Conservation (phyloP, 2,113 vertebrate species). For the Miniopterus natalensis region DNA sequence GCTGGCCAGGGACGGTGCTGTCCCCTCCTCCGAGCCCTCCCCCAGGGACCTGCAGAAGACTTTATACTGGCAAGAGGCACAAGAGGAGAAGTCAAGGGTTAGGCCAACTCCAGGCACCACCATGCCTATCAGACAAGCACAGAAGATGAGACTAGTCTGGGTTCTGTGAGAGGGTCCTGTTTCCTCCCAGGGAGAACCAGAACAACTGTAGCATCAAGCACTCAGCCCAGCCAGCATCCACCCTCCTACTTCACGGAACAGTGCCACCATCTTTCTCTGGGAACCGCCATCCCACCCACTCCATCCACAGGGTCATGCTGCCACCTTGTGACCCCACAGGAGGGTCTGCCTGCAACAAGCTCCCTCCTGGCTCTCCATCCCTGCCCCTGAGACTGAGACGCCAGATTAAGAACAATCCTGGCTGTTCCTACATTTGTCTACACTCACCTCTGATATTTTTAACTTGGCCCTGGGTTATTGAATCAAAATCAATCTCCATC, state of each 20-base stretch:
- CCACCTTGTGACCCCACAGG: background rate
- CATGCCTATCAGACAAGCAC: fast-evolving
- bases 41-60: background rate
- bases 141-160: background rate
- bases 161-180: background rate
- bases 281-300: fast-evolving
- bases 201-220: fast-evolving
- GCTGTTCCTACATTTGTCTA: fast-evolving
- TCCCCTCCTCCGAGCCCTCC: background rate
- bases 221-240: background rate
- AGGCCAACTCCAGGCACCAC: background rate
- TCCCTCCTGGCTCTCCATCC: background rate
- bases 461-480: slow-evolving; percentile 90
- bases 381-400: background rate
- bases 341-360: fast-evolving
- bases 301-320: fast-evolving
- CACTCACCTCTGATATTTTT: slow-evolving; percentile 93
- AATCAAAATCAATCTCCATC: slow-evolving; percentile 95
- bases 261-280: background rate
- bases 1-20: fast-evolving
- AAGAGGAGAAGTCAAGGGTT: background rate
- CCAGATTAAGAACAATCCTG: no score
- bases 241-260: fast-evolving
- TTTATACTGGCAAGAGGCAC: background rate
- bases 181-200: background rate